Percentiles rank a stretch among this genome's conserved stretches.
Conservation (phyloP, 2,113 vertebrate genomes). For the Pseudorhombus dupliciocellatus region DNA sequence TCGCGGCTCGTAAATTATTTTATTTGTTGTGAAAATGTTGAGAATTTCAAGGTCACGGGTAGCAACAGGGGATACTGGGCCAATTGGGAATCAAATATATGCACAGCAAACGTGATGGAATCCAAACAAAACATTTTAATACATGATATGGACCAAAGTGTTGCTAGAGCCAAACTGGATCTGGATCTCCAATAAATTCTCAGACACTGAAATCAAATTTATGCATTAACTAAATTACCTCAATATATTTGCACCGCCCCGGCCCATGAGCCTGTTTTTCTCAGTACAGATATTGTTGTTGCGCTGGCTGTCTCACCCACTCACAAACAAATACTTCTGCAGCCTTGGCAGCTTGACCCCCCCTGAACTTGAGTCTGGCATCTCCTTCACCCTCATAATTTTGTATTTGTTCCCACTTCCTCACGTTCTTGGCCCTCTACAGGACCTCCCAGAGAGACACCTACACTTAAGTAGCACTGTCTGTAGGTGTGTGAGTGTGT, state of each 20-base stretch:
- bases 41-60: neutral
- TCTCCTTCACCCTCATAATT: conserved; percentile 33
- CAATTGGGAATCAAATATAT: neutral
- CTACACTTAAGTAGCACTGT: conserved; percentile 11
- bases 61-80: neutral
- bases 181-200: neutral
- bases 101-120: too few species aligned
- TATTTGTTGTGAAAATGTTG: neutral
- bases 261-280: too few species aligned
- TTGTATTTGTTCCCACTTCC: conserved; percentile 32
- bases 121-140: neutral
- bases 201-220: too few species aligned
- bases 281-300: neutral
- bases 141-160: neutral
- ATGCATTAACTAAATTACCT: too few species aligned
- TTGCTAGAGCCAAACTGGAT: neutral
- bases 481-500: conserved; percentile 11
- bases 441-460: conserved; percentile 63
- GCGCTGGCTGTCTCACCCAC: conserved; percentile 3
- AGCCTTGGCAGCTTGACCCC: neutral
- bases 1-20: neutral
- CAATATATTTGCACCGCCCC: too few species aligned
- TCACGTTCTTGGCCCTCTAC: conserved; percentile 6
- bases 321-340: conserved; percentile 7
- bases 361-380: conserved; percentile 5